Base-by-base conservation (phyloP, 2,888 invertebrate genomes). In the Frankliniella intonsa region DNA sequence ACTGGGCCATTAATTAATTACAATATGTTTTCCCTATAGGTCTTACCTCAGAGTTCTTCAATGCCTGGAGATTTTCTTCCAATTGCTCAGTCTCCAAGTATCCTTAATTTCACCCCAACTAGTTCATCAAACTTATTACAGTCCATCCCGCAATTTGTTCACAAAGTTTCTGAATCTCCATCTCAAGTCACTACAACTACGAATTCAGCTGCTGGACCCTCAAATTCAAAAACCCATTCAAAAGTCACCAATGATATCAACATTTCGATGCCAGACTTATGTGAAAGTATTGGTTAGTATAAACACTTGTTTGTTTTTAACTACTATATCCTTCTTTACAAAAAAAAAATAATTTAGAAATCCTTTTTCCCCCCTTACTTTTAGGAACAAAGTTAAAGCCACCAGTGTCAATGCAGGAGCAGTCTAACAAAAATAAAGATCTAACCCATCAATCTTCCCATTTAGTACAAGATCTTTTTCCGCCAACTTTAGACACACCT, bases 401-500 rank as follows among this genome's bases (percentile, higher is more conserved):
- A 38, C 38, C 38, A 38, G 38, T 38, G 38, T 38, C 5, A 38
- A 38, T 38, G 38, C 38, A 38, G n/a, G n/a, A 62, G 17, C 62
- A 62, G n/a, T 7, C 62, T 19, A 62, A 62, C 17, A 17, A 17
- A 19, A 25, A 76, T 25, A 76, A 22, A 25, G 69, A 22, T 22
- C 22, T 25, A 12, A 22, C 12, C 9, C 69, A 76, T 12, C 69
- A n/a, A 25, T 12, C 69, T 10, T 25, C 22, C 69, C 69, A 76
- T 25, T 10, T 76, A 12, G 69, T 76, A 1, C 69, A 76, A 22
- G 69, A 76, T 76, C 69, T 76, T 8, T 76, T 76, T 25, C 69
- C 69, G 3, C 69, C 69, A 0, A 76, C 69, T 25, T n/a, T 83
- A 49, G 80, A 81, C 55, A 83, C 83, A 0, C 83, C 83, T 76